phyloP scores from a whole-genome alignment of 2,113 vertebrate genomes.

The Epinephelus cyanopodus region DNA sequence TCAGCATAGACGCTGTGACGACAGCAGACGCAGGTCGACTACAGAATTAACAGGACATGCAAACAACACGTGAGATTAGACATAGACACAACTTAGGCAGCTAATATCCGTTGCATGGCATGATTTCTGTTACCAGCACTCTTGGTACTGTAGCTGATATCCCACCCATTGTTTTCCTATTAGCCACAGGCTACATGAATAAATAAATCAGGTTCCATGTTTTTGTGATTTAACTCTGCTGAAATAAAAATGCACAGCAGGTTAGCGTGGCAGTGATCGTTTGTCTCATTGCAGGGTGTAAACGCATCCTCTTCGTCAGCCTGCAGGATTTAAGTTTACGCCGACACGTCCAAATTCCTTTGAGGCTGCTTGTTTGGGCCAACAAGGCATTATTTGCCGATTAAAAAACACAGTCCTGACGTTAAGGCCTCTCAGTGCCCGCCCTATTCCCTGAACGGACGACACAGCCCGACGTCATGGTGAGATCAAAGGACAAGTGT shows the following conservation, averaged over 20 bases:
- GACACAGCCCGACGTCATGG: slow-evolving; percentile 2
- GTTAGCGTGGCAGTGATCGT: not conserved
- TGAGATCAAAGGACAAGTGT: not conserved
- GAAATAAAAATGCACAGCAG: not conserved
- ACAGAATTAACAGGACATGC: slow-evolving; percentile 42
- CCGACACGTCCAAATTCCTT: not conserved
- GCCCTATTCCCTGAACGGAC: not conserved
- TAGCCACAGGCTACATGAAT: too few relatives aligned
- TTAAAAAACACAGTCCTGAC: slow-evolving; percentile 18
- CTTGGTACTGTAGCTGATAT: not conserved
- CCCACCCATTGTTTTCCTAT: not conserved
- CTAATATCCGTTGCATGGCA: not conserved
- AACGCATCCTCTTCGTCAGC: not conserved
- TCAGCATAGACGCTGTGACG: slow-evolving; percentile 38
- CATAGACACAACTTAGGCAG: not conserved
- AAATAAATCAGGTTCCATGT: not conserved
- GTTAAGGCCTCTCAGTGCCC: not conserved
- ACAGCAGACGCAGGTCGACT: slow-evolving; percentile 6
- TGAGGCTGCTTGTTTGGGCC: not conserved
- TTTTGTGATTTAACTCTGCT: not conserved
- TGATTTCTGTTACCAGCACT: not conserved
- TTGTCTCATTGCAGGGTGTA: not conserved
- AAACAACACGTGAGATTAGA: slow-evolving; percentile 14
- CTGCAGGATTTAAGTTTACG: not conserved
- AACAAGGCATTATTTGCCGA: not conserved